Percentiles rank a stretch among this genome's conserved stretches.
These are phyloP conservation scores for Strongylocentrotus purpuratus DNA, from an alignment of 35 echinoderm and acorn worm species.

Conservation along the genomic window DNA sequence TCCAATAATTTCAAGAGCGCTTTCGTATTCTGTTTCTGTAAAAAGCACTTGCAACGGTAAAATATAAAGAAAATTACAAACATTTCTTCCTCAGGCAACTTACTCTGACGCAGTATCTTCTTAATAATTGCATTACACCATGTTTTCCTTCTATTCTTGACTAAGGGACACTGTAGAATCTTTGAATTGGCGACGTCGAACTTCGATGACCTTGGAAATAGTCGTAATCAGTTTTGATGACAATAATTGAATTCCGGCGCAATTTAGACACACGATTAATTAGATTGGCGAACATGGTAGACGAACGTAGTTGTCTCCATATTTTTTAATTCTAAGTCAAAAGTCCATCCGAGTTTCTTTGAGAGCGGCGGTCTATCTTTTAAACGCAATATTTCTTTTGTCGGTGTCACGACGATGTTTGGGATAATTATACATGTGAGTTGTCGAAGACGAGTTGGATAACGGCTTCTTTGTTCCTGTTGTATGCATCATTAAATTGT, in stretches of 20 bases:
- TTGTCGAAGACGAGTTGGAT: neutral
- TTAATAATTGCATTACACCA: neutral
- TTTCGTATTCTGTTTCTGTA: neutral
- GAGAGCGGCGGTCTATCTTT: neutral
- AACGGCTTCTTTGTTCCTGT: neutral
- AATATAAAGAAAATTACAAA: neutral
- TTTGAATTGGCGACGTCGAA: neutral
- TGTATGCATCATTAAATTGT: neutral
- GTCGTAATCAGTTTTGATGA: slow-evolving; percentile 22
- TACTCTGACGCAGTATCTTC: neutral
- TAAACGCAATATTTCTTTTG: neutral
- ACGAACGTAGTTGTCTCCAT: neutral
- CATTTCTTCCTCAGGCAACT: neutral
- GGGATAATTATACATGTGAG: neutral
- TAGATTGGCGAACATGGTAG: slow-evolving; percentile 17
- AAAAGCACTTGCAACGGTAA: neutral
- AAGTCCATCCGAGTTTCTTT: neutral
- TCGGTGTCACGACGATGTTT: neutral
- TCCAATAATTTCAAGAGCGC: neutral
- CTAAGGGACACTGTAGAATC: neutral
- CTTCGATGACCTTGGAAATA: neutral
- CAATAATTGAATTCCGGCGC: slow-evolving; percentile 20
- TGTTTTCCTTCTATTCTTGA: neutral
- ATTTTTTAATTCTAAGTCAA: neutral
- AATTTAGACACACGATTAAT: slow-evolving; percentile 29